These are phyloP conservation scores for Mionectes macconnelli DNA, from an alignment of 2,113 vertebrate genomes.

Conservation along the genomic window DNA sequence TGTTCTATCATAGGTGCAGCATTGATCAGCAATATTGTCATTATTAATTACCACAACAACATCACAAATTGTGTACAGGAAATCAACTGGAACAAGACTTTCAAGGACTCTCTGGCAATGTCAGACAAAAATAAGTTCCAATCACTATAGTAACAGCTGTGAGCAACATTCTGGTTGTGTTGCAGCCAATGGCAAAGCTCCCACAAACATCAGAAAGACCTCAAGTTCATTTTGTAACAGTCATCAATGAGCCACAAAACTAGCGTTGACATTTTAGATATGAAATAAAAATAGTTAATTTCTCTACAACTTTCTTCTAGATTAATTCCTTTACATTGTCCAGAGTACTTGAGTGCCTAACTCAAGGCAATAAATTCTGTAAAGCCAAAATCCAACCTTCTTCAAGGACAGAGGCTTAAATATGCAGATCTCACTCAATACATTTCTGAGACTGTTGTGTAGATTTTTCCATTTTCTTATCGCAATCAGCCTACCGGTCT, in stretches of 20 bases:
- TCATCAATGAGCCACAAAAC: not conserved
- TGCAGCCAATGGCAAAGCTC: not conserved
- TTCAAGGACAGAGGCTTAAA: not conserved
- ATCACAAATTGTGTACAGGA: not conserved
- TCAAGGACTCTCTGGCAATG: constrained; percentile 24
- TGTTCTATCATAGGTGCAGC: not conserved
- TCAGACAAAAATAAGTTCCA: constrained; percentile 36
- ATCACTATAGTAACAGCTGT: constrained; percentile 15
- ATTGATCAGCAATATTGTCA: not conserved
- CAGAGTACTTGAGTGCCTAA: not conserved
- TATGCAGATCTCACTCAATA: not conserved
- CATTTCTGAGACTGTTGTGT: not conserved
- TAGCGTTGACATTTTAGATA: not conserved
- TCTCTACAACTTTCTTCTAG: not conserved
- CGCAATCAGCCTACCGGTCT: not conserved
- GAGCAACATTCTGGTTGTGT: not conserved
- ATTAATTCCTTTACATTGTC: not conserved
- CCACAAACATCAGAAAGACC: not conserved
- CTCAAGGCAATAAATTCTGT: not conserved
- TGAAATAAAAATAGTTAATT: not conserved
- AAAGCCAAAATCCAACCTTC: not conserved
- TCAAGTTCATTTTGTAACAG: not conserved
- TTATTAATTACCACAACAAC: constrained; percentile 21
- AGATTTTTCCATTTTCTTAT: not conserved
- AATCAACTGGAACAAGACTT: constrained; percentile 38